Evolutionary conservation across 2,888 invertebrate genomes (phyloP).

Genomic region (Luperina nickerlii): DNA sequence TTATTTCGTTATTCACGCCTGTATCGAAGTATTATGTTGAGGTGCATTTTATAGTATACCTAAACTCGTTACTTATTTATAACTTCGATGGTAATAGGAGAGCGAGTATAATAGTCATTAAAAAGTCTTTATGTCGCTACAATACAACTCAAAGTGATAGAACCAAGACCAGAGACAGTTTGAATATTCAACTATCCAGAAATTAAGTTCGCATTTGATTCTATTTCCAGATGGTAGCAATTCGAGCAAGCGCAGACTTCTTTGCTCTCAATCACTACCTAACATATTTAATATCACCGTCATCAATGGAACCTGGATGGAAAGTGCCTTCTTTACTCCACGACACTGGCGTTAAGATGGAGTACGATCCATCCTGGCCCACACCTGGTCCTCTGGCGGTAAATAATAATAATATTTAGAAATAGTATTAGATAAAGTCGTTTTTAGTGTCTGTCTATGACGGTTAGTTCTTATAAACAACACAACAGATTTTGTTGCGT

Average conservation of each 20-base stretch:
- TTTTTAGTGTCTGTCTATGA: neutral
- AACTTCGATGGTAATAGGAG: neutral
- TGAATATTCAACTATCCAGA: neutral
- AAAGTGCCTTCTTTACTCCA: conserved; percentile 80
- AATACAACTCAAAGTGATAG: neutral
- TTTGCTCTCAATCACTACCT: conserved; percentile 91
- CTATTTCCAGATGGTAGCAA: conserved; percentile 74
- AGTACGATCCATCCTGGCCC: conserved; percentile 83
- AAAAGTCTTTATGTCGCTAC: neutral
- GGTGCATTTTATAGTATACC: neutral
- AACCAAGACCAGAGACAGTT: neutral
- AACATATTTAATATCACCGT: conserved; percentile 82
- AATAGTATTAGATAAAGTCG: too few species aligned
- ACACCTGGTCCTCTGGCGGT: conserved; percentile 84
- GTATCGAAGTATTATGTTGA: neutral
- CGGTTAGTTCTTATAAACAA: neutral
- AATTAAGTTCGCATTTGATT: neutral
- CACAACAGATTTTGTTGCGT: neutral
- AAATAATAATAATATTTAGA: conserved; percentile 42
- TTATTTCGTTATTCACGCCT: neutral
- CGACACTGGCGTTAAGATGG: conserved; percentile 80
- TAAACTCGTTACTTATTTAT: neutral
- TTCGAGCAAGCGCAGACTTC: conserved; percentile 89
- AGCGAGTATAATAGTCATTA: too few species aligned
- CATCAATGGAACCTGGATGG: conserved; percentile 76